These are phyloP conservation scores for Odobenus rosmarus DNA, from an alignment of 2,113 vertebrate genomes.

Conservation along the genomic window DNA sequence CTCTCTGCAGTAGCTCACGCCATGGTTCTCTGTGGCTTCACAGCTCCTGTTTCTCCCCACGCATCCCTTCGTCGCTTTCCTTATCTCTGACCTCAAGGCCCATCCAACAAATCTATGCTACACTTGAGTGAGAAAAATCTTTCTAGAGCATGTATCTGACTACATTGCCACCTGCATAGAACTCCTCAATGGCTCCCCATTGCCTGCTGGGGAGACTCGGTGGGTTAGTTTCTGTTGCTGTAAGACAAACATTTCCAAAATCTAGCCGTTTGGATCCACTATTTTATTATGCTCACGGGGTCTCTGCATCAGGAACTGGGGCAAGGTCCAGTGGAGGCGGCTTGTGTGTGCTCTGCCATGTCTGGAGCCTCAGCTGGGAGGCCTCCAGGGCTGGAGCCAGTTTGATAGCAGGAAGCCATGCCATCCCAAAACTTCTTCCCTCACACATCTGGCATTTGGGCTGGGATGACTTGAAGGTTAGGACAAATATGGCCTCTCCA, in stretches of 20 bases:
- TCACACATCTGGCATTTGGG: neutral
- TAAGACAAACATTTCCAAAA: too few species aligned
- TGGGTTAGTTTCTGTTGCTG: neutral
- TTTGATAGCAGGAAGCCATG: accelerated
- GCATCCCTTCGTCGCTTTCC: neutral
- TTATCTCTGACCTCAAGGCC: neutral
- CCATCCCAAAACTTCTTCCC: neutral
- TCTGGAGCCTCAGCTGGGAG: neutral
- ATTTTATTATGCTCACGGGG: neutral
- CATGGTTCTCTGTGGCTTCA: accelerated
- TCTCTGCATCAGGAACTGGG: neutral
- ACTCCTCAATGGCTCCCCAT: neutral
- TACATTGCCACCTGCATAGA: neutral
- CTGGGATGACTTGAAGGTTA: neutral
- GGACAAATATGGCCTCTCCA: accelerated
- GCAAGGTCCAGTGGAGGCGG: neutral
- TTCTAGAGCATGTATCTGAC: neutral
- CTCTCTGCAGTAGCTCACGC: accelerated
- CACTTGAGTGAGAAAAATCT: neutral
- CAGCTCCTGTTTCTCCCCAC: neutral
- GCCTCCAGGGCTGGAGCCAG: neutral
- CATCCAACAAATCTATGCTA: neutral
- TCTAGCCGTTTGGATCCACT: neutral
- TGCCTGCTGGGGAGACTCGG: neutral
- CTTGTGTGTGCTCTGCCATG: accelerated